Evolutionary conservation across 2,113 vertebrate species (phyloP).

Genomic region (Xenopus borealis): DNA sequence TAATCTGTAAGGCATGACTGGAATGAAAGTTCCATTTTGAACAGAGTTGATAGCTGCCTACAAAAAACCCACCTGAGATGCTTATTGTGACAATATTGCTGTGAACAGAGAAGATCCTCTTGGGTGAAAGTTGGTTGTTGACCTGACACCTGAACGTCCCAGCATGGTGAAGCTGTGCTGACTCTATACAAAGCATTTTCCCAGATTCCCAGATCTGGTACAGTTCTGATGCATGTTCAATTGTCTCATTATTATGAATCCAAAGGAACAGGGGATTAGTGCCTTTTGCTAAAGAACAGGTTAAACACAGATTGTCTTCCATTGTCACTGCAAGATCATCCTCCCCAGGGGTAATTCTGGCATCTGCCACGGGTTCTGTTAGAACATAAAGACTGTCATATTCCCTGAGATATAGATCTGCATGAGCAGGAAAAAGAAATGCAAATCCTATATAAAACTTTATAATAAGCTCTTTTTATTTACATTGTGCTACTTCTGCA

Average conservation of each 20-base stretch:
- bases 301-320: background rate
- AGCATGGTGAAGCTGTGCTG: background rate
- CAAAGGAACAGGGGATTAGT: background rate
- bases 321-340: background rate
- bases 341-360: background rate
- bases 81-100: background rate
- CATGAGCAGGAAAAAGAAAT: no score
- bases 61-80: background rate
- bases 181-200: background rate
- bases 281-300: background rate
- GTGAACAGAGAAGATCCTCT: background rate
- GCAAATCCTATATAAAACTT: no score
- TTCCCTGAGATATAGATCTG: no score
- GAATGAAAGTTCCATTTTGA: no score
- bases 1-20: no score
- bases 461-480: no score
- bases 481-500: no score
- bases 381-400: no score
- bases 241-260: background rate
- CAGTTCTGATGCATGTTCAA: background rate
- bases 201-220: background rate
- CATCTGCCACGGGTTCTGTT: background rate
- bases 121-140: constrained; percentile 7
- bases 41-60: no score
- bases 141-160: constrained; percentile 9